Evolutionary conservation across 2,113 vertebrate genomes (phyloP).

Genomic region (Hippocampus zosterae): DNA sequence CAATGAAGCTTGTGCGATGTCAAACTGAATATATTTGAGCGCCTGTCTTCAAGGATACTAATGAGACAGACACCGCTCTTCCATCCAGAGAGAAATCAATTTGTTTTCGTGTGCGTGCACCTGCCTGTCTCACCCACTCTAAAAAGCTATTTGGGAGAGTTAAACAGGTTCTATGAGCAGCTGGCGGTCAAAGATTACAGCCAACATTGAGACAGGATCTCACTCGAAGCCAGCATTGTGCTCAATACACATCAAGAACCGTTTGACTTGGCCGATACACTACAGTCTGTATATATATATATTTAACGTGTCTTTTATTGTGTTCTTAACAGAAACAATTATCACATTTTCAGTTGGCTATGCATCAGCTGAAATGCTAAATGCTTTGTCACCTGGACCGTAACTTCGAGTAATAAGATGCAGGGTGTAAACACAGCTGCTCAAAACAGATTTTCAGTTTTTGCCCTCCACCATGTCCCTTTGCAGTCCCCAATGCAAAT

Average conservation of each 20-base stretch:
- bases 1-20: slow-evolving; percentile 9
- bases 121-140: slow-evolving; percentile 18
- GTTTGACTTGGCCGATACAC: not conserved
- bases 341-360: slow-evolving; percentile 13
- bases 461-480: not conserved
- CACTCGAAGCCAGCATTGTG: slow-evolving; percentile 26
- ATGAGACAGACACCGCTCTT: slow-evolving; percentile 21
- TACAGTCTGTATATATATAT: not conserved
- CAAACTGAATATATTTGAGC: slow-evolving; percentile 1
- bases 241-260: slow-evolving; percentile 1
- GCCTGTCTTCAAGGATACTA: slow-evolving; percentile 12
- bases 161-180: slow-evolving; percentile 55
- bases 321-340: slow-evolving; percentile 13
- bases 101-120: slow-evolving; percentile 9
- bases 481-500: not conserved
- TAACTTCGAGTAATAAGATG: not conserved
- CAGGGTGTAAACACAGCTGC: slow-evolving; percentile 23
- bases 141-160: slow-evolving; percentile 34
- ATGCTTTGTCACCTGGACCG: slow-evolving; percentile 16
- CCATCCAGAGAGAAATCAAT: slow-evolving; percentile 13
- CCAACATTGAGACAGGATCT: slow-evolving; percentile 42
- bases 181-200: slow-evolving; percentile 60
- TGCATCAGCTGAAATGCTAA: slow-evolving; percentile 9
- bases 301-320: not conserved
- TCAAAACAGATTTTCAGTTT: slow-evolving; percentile 2